Conservation (phyloP, 2,888 invertebrate species). For the Ophion slaviceki region DNA sequence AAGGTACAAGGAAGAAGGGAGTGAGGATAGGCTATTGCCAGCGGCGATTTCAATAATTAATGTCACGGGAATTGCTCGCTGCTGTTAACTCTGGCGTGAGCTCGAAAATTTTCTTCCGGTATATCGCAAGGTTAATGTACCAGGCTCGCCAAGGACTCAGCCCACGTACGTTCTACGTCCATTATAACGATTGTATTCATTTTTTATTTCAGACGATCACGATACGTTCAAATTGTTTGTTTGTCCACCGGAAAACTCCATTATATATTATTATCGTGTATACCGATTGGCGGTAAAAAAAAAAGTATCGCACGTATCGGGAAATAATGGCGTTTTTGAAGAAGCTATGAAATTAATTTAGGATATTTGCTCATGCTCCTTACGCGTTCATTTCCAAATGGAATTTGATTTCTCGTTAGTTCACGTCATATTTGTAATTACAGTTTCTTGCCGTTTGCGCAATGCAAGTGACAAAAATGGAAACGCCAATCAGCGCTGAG, state of each 20-base stretch:
- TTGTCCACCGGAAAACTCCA: neutral
- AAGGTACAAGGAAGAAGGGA: slow-evolving; percentile 43
- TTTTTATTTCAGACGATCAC: slow-evolving; percentile 16
- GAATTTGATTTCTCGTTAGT: neutral
- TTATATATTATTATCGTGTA: neutral
- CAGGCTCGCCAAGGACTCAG: slow-evolving; percentile 56
- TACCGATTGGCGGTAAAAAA: neutral
- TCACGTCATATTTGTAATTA: neutral
- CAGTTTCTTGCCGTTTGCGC: neutral
- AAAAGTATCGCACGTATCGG: neutral
- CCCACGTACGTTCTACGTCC: slow-evolving; percentile 49
- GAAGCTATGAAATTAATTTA: neutral
- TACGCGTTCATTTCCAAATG: neutral
- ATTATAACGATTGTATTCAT: slow-evolving; percentile 38
- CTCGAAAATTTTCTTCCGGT: slow-evolving; percentile 65
- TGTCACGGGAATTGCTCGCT: slow-evolving; percentile 76
- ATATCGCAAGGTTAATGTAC: slow-evolving; percentile 62
- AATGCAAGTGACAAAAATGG: neutral
- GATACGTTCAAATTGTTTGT: neutral
- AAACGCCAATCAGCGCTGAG: neutral
- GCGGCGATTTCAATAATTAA: slow-evolving; percentile 78
- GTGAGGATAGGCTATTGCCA: slow-evolving; percentile 68
- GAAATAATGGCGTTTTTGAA: neutral
- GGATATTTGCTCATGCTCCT: neutral
- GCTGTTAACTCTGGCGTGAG: slow-evolving; percentile 61